Percentiles rank a stretch among this genome's conserved stretches.
phyloP scores from a whole-genome alignment of 92 coral and sea anemone species.

The Epizoanthus ramosus region DNA sequence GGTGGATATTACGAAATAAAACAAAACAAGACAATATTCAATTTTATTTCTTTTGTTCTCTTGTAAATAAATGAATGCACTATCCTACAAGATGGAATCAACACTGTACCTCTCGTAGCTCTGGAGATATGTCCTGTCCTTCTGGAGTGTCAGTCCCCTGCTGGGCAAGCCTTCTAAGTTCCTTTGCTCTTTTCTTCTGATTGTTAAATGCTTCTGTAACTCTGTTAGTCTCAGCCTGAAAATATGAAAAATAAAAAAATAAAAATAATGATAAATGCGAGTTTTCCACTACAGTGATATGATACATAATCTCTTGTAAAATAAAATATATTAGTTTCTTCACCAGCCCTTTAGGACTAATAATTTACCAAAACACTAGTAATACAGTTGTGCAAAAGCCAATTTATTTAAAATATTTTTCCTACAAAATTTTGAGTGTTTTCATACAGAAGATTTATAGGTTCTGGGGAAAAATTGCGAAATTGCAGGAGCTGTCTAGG shows the following conservation, averaged over 20 bases:
- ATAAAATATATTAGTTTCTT: not conserved
- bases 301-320: not conserved
- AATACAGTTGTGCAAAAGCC: too few species aligned
- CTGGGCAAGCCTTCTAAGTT: slow-evolving; percentile 79
- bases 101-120: slow-evolving; percentile 75
- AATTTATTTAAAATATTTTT: too few species aligned
- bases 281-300: not conserved
- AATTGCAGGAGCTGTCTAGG: too few species aligned
- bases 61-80: not conserved
- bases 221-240: slow-evolving; percentile 71
- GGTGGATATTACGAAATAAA: too few species aligned
- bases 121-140: slow-evolving; percentile 80
- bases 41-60: not conserved
- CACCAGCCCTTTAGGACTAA: too few species aligned
- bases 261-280: not conserved
- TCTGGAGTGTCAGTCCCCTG: slow-evolving; percentile 87
- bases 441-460: too few species aligned
- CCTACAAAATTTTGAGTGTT: too few species aligned
- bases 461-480: too few species aligned
- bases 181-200: slow-evolving; percentile 74
- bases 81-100: not conserved
- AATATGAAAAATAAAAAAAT: not conserved
- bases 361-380: too few species aligned
- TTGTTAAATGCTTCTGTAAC: slow-evolving; percentile 65
- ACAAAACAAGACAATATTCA: not conserved